A percentile compares a stretch with the other conserved stretches of the same genome.
Evolutionary conservation across 2,797 vertebrate genomes (phyloP).

Genomic region (Uromys caudimaculatus): DNA sequence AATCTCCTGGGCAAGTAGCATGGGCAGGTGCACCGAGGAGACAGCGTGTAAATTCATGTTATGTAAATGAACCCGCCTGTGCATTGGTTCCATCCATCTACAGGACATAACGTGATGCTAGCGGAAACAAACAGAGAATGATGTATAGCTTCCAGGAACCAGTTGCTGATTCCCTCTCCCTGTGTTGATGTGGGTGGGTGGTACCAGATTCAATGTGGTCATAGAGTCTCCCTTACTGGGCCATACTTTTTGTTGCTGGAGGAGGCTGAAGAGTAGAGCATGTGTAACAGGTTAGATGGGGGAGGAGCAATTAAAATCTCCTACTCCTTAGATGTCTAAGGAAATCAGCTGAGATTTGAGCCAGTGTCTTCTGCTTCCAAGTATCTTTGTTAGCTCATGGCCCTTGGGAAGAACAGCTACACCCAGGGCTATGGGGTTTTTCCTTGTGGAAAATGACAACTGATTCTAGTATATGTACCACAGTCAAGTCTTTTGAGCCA

Average conservation of each 20-base stretch:
- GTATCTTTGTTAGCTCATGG: not conserved
- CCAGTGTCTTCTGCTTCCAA: not conserved
- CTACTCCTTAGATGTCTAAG: not conserved
- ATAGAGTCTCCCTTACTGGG: not conserved
- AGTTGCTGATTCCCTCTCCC: not conserved
- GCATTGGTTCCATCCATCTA: not conserved
- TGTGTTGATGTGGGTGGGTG: not conserved
- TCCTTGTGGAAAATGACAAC: not conserved
- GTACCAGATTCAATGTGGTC: not conserved
- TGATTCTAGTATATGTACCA: not conserved
- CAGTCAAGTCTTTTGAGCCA: not conserved
- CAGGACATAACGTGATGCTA: not conserved
- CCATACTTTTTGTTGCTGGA: not conserved
- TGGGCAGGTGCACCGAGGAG: not conserved
- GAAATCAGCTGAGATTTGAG: not conserved
- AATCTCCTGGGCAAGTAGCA: not conserved
- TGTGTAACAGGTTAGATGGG: not conserved
- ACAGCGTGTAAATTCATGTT: conserved; percentile 30
- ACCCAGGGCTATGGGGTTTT: not conserved
- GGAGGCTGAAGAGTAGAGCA: not conserved
- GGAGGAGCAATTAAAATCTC: not conserved
- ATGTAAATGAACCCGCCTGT: conserved; percentile 2
- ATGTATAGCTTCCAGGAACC: not conserved
- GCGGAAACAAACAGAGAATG: not conserved
- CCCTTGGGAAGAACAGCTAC: not conserved